Conservation (phyloP, 2,113 vertebrate genomes). For the Spea multiplicata region DNA sequence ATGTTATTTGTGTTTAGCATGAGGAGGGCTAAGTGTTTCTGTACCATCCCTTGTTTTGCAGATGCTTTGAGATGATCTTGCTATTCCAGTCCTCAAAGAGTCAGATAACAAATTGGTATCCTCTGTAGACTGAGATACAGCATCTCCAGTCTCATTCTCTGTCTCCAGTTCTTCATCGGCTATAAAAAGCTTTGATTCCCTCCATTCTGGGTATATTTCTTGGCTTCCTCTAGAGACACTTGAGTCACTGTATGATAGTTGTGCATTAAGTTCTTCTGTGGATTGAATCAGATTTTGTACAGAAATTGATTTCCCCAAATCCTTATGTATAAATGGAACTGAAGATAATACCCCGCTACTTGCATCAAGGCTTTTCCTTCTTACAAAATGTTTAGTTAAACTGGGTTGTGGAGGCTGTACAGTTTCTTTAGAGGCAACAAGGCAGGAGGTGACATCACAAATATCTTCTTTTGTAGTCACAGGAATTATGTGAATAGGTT, state of each 20-base stretch:
- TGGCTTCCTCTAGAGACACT: slow-evolving; percentile 74
- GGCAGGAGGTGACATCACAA: slow-evolving; percentile 71
- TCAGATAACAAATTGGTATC: slow-evolving; percentile 75
- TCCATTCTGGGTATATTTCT: slow-evolving; percentile 80
- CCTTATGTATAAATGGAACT: slow-evolving; percentile 67
- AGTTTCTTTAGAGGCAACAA: slow-evolving; percentile 71
- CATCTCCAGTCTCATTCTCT: slow-evolving; percentile 71
- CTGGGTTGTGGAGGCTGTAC: slow-evolving; percentile 66
- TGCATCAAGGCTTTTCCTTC: slow-evolving; percentile 84
- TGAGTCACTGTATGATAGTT: slow-evolving; percentile 79
- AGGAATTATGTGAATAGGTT: slow-evolving; percentile 66
- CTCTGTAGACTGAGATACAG: slow-evolving; percentile 65
- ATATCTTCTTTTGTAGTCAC: slow-evolving; percentile 70
- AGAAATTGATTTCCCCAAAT: slow-evolving; percentile 86
- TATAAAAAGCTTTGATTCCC: slow-evolving; percentile 90
- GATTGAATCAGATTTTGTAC: slow-evolving; percentile 88
- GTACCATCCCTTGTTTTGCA: slow-evolving; percentile 71
- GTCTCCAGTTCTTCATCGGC: slow-evolving; percentile 81
- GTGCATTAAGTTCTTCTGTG: slow-evolving; percentile 71
- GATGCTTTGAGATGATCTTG: slow-evolving; percentile 73
- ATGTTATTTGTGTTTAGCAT: slow-evolving; percentile 86
- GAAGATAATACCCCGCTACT: slow-evolving; percentile 81
- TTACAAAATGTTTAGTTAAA: slow-evolving; percentile 73
- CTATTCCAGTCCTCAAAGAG: slow-evolving; percentile 83
- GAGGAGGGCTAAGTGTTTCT: slow-evolving; percentile 82